These are phyloP conservation scores for Drosophila helvetica DNA, from an alignment of 2,888 invertebrate genomes.

Conservation along the genomic window DNA sequence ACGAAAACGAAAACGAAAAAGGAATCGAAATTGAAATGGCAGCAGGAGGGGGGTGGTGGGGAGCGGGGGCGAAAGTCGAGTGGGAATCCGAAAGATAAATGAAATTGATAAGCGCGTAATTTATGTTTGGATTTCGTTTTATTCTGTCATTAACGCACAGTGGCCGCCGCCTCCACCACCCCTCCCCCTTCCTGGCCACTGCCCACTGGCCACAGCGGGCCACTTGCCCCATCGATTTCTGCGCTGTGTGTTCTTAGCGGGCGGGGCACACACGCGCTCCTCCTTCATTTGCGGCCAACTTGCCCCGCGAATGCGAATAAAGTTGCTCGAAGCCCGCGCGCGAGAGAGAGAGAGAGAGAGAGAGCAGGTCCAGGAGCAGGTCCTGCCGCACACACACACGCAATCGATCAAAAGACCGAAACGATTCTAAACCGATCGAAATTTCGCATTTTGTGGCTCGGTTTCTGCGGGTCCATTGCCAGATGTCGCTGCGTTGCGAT, in stretches of 20 bases:
- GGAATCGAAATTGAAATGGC: constrained; percentile 37
- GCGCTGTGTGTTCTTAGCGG: constrained; percentile 19
- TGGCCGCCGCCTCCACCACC: constrained; percentile 53
- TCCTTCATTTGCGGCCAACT: constrained; percentile 18
- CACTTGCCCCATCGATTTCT: constrained; percentile 7
- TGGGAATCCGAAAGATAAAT: constrained; percentile 79
- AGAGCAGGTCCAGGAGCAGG: background rate
- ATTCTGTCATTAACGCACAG: constrained; percentile 78
- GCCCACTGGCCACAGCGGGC: background rate
- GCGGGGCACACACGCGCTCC: constrained; percentile 19
- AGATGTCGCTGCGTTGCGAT: too few relatives aligned
- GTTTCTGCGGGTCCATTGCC: constrained; percentile 13
- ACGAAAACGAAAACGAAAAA: constrained; percentile 49
- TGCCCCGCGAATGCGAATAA: constrained; percentile 4
- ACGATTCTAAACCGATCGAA: constrained; percentile 36
- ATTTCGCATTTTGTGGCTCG: constrained; percentile 39
- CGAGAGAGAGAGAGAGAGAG: background rate
- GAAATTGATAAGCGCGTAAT: constrained; percentile 80
- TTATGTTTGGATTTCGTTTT: constrained; percentile 81
- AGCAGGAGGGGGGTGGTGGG: constrained; percentile 9
- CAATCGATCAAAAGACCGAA: constrained; percentile 64
- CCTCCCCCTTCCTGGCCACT: background rate
- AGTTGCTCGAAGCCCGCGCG: constrained; percentile 44
- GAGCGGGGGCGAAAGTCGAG: constrained; percentile 32
- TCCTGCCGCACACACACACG: constrained; percentile 1